These are phyloP conservation scores for Catharus bicknelli DNA, from an alignment of 2,113 vertebrate species.

Conservation along the genomic window DNA sequence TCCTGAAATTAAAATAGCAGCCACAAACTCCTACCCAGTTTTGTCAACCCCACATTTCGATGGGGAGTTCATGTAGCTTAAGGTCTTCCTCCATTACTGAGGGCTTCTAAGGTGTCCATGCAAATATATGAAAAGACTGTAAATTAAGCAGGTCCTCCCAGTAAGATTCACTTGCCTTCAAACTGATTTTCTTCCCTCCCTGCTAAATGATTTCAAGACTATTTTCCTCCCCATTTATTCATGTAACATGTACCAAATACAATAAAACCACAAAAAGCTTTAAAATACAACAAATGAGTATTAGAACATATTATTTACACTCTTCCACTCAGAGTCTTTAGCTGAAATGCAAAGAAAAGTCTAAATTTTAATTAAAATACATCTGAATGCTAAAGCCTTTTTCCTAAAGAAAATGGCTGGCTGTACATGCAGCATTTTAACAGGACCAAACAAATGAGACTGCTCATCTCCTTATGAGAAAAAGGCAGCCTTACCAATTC, in stretches of 20 bases:
- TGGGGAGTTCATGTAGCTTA: neutral
- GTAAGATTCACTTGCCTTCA: neutral
- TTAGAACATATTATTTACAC: neutral
- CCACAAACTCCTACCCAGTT: neutral
- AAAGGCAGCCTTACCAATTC: slow-evolving; percentile 65
- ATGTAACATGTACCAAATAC: neutral
- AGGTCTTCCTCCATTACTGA: neutral
- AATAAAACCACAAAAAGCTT: neutral
- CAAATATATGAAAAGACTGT: neutral
- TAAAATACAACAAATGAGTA: neutral
- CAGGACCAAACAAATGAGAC: slow-evolving; percentile 64
- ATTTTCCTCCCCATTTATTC: neutral
- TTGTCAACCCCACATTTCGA: neutral
- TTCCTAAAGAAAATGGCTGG: slow-evolving; percentile 10
- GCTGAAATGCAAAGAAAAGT: neutral
- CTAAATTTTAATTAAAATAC: neutral
- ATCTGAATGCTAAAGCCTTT: neutral
- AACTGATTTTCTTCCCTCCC: neutral
- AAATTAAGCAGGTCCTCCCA: neutral
- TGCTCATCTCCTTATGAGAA: slow-evolving; percentile 23
- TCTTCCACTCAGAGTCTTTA: neutral
- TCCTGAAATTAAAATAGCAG: neutral
- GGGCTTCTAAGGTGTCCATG: neutral
- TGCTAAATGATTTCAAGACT: neutral
- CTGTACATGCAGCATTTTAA: slow-evolving; percentile 14